phyloP scores from a whole-genome alignment of 1,140 invertebrate genomes.

The Scaptomyza graminum region DNA sequence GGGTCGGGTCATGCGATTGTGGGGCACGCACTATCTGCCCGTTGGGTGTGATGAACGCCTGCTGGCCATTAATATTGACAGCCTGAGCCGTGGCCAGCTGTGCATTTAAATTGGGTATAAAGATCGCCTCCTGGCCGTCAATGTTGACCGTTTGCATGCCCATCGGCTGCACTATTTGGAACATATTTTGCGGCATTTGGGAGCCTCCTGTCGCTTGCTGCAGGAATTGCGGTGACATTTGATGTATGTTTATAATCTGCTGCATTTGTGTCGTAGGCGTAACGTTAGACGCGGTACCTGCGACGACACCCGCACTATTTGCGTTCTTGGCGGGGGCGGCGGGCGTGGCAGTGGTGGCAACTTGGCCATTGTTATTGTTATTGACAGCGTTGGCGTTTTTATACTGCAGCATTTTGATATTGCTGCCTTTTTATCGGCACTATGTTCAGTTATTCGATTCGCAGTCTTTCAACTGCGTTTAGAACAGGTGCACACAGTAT shows the following conservation, averaged over 20 bases:
- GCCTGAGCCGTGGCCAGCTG: constrained; percentile 74
- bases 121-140: constrained; percentile 95
- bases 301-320: constrained; percentile 1
- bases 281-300: background rate
- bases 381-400: constrained; percentile 51
- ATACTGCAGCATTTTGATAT: constrained; percentile 61
- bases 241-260: constrained; percentile 82
- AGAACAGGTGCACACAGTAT: constrained; percentile 24
- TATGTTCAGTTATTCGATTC: background rate
- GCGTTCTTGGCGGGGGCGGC: constrained; percentile 14
- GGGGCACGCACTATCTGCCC: constrained; percentile 88
- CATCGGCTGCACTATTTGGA: constrained; percentile 82
- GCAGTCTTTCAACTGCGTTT: constrained; percentile 12
- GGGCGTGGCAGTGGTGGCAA: constrained; percentile 24
- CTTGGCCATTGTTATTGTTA: constrained; percentile 43
- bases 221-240: constrained; percentile 68
- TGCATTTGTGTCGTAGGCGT: constrained; percentile 54
- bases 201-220: constrained; percentile 32
- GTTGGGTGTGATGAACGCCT: constrained; percentile 85
- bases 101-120: constrained; percentile 88
- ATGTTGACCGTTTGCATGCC: constrained; percentile 94
- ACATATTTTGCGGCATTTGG: constrained; percentile 73
- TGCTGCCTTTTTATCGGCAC: constrained; percentile 8
- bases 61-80: constrained; percentile 82
- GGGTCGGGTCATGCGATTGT: constrained; percentile 79